Evolutionary conservation across 2,888 invertebrate genomes (phyloP), one percentile per base, ranked within the genome.

Genomic region (Torymus aiolomorphi): DNA sequence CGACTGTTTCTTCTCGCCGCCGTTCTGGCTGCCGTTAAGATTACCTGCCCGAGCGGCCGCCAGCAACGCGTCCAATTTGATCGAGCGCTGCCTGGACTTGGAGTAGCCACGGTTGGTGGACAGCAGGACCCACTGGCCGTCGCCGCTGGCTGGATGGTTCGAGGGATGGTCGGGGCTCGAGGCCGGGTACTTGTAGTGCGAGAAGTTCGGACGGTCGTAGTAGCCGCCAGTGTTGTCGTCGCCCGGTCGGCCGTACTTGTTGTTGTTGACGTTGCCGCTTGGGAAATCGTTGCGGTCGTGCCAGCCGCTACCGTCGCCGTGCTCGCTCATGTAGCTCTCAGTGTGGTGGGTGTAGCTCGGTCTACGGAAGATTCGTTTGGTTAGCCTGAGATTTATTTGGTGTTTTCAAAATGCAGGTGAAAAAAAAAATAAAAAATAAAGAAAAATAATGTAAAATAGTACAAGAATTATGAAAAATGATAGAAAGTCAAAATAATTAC

Each of bases 41-140:
- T 42, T 42, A 42, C 42, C 42, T 42, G 42, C 42, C 8, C 42
- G 8, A 1, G 42, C 42, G 3, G 66, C 51, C 20, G 20, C 8
- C 14, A 62, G 16, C 10, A 67, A 18, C 0, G 87, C 67, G 54
- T 89, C 89, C 61, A 91, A 83, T 69, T 90, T 89, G n/a, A 92
- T 88, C 2, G 91, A 90, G 65, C 91, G 87, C 80, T 91, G 90
- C 20, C 90, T 84, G 2, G 89, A 85, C 56, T 90, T 90, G 1
- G 90, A 88, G 86, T 95, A 95, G 0, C 95, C 95, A 90, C 95
- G 95, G 13, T 95, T 96, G 3, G 95, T 95, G 0, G 95, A 95
- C 10, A 96, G 89, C 1, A 96, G 90, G 2, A 96, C 93, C 96
- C 96, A 96, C 84, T 95, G 94, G 0, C 96, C 96, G 80, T 95